Conservation (phyloP, 2,888 invertebrate species). For the Yponomeuta sedellus region DNA sequence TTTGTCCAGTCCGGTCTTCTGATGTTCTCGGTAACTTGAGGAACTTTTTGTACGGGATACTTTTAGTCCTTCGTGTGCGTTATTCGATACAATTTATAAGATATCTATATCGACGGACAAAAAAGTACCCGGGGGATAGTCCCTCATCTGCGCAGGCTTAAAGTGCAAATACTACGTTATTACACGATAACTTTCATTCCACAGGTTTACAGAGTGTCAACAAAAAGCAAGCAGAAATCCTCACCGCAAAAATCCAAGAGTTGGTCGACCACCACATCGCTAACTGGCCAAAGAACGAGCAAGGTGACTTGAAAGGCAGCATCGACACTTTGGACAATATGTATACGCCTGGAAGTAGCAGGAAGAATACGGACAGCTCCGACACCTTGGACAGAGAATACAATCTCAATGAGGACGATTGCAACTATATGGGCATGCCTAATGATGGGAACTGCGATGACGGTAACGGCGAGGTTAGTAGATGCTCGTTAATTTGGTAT, state of each 20-base stretch:
- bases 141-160: no score
- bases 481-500: not conserved
- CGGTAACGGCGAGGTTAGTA: slow-evolving; percentile 43
- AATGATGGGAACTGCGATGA: slow-evolving; percentile 25
- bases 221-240: slow-evolving; percentile 61
- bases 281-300: slow-evolving; percentile 55
- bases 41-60: no score
- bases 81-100: no score
- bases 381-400: slow-evolving; percentile 63
- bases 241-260: slow-evolving; percentile 61
- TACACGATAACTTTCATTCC: not conserved
- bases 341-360: slow-evolving; percentile 56
- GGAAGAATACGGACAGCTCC: slow-evolving; percentile 64
- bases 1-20: no score
- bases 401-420: slow-evolving; percentile 56
- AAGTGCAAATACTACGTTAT: no score
- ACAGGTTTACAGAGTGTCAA: slow-evolving; percentile 64
- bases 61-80: no score
- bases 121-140: no score
- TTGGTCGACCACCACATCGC: slow-evolving; percentile 60
- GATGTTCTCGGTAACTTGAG: no score
- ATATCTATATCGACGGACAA: no score
- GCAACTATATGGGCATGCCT: slow-evolving; percentile 47
- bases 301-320: slow-evolving; percentile 44
- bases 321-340: slow-evolving; percentile 55